A percentile compares a stretch with the other conserved stretches of the same genome.
Evolutionary conservation across 1,140 invertebrate species (phyloP).

Genomic region (Drosophila teissieri): DNA sequence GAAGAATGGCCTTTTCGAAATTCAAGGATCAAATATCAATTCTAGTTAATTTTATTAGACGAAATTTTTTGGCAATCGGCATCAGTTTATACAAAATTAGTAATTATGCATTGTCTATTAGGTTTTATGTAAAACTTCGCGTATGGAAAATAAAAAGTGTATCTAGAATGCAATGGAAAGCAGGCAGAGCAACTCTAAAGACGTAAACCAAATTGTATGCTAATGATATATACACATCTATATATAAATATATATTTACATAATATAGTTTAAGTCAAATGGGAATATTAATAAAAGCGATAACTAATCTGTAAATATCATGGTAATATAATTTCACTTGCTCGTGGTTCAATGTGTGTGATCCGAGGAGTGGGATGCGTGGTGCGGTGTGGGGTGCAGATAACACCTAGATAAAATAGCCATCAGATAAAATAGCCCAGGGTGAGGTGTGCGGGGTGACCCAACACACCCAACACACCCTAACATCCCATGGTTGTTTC

Average conservation of each 20-base stretch:
- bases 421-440: no score
- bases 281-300: conserved; percentile 80
- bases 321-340: no score
- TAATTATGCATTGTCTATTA: conserved; percentile 52
- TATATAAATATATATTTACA: conserved; percentile 68
- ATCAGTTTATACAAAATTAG: conserved; percentile 28
- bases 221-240: conserved; percentile 61
- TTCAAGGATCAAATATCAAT: conserved; percentile 39
- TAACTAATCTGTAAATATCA: conserved; percentile 64
- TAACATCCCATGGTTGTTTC: no score
- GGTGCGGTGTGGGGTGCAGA: no score
- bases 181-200: conserved; percentile 78
- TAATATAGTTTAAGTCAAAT: conserved; percentile 76
- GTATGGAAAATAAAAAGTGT: conserved; percentile 56
- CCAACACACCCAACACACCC: no score
- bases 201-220: conserved; percentile 81
- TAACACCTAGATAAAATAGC: no score
- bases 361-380: no score
- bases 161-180: conserved; percentile 65
- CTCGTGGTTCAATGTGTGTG: no score
- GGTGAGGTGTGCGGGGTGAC: no score
- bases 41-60: conserved; percentile 80
- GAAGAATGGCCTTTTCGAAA: conserved; percentile 38
- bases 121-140: conserved; percentile 65
- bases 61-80: conserved; percentile 62